Evolutionary conservation across 2,797 vertebrate species (phyloP), one percentile per base, ranked within the genome.

Genomic region (Petrocephalus schoutedeni): DNA sequence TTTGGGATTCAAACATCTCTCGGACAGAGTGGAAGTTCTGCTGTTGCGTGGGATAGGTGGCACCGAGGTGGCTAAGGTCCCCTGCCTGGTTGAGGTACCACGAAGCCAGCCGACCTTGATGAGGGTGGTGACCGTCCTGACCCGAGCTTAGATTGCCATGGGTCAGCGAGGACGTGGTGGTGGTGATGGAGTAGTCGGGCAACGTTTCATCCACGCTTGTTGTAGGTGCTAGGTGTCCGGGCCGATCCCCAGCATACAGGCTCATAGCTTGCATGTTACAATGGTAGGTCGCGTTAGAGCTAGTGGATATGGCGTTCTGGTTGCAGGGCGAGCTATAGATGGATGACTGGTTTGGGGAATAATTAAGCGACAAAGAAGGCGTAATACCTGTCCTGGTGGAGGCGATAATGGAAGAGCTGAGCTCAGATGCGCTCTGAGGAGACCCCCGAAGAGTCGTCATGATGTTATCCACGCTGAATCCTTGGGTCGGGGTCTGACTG

Each of bases 201-300:
- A 98, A 93, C 85, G 96, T 94, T 89, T 98, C 97, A 87, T 98
- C 97, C 93, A 97, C 97, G n/a, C 95, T 94, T 92, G 95, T 95
- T 90, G 93, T 94, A 88, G 96, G 91, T 59, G 94, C 94, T 92
- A 96, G 91, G 94, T 97, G 94, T 90, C 95, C 88, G 2, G 96
- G 91, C 82, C 97, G 93, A 93, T 98, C 98, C 64, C 97, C 97
- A 2, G 97, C 97, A 92, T 99, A 99, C 87, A 99, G 94, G 91
- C 97, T 99, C 98, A 99, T 98, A 93, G 98, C 98, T 92, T 99
- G 98, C 97, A 98, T 96, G 93, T 98, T 99, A 93, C 98, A 99
- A 92, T 99, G 97, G 92, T 99, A 99, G 93, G 97, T 98, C 6
- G 95, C 94, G 77, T 96, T 96, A 92, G 96, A 95, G 93, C 95